Evolutionary conservation across 2,113 vertebrate genomes (phyloP).

Genomic region (Rhea americana): DNA sequence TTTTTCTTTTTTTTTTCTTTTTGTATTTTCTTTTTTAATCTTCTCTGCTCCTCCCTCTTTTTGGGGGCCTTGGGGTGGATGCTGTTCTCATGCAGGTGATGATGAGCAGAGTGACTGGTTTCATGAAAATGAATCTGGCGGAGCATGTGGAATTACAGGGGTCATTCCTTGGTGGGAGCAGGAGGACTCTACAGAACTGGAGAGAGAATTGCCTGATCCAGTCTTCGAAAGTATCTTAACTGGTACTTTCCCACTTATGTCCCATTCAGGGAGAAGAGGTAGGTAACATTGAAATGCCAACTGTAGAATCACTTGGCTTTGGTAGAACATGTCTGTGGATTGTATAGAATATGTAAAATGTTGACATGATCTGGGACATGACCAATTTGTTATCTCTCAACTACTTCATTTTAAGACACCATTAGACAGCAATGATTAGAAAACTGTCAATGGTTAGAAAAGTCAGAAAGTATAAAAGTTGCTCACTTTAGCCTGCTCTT

Average conservation of each 20-base stretch:
- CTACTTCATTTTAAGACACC: neutral
- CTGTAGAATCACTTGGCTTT: neutral
- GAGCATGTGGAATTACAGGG: constrained; percentile 91
- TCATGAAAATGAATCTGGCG: constrained; percentile 90
- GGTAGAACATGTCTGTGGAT: neutral
- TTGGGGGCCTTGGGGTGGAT: neutral
- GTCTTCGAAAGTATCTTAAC: constrained; percentile 95
- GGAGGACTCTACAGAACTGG: constrained; percentile 82
- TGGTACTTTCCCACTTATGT: constrained; percentile 94
- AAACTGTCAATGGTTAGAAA: neutral
- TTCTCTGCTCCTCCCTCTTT: constrained; percentile 19
- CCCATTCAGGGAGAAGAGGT: constrained; percentile 87
- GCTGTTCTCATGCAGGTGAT: constrained; percentile 79
- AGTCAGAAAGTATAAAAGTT: neutral
- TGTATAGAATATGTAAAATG: constrained; percentile 12
- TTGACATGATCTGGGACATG: neutral
- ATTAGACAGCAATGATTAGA: neutral
- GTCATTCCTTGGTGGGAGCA: constrained; percentile 96
- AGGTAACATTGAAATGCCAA: constrained; percentile 44
- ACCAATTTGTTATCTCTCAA: neutral
- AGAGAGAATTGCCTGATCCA: constrained; percentile 88
- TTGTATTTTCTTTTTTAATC: neutral
- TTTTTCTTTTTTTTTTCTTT: constrained; percentile 23
- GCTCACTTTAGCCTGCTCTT: neutral
- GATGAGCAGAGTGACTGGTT: constrained; percentile 99